Evolutionary conservation across 2,797 vertebrate genomes (phyloP), one percentile per base, ranked within the genome.

Genomic region (Erpetoichthys calabaricus): DNA sequence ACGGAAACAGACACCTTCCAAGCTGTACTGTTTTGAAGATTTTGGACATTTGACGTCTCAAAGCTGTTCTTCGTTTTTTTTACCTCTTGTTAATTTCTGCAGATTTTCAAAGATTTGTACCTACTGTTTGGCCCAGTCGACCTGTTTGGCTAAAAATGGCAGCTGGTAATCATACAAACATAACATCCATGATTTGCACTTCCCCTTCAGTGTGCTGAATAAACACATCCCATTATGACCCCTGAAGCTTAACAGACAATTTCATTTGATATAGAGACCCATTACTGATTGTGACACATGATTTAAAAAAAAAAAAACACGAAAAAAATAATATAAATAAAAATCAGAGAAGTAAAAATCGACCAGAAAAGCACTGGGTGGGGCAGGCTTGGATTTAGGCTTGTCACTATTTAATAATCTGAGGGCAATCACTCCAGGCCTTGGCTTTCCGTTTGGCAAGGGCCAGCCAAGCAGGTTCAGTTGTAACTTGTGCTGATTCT

Each of bases 341-440:
- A 42, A 42, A 8, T 42, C 44, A 42, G 53, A 42, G 55, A 54
- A 54, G 51, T 45, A 47, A 45, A 43, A 54, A 45, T 59, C 58
- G 43, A 53, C 45, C 8, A 8, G 45, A 9, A 55, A 25, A 25
- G 25, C 25, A 25, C 25, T 25, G 25, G 25, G 25, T 25, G 59
- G 47, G 59, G 9, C 8, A 51, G 9, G 50, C 25, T 5, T 5
- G 41, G 25, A 8, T 47, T 51, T 43, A 44, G 44, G 25, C 7
- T 8, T 44, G 53, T 47, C 63, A 65, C 85, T 92, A 99, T 84
- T 99, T 99, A 74, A 99, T 98, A 72, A 99, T 96, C 76, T 99
- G 96, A 8, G 96, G 96, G 72, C 94, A 98, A 85, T 99, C 96
- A 63, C 95, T 99, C 96, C 96, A 99, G 65, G 96, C 96, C 83